A percentile compares a stretch with the other conserved stretches of the same genome.
These are phyloP conservation scores for Nemopilema nomurai DNA, from an alignment of 30 jellyfish, hydroid and myxozoan genomes.

Conservation along the genomic window DNA sequence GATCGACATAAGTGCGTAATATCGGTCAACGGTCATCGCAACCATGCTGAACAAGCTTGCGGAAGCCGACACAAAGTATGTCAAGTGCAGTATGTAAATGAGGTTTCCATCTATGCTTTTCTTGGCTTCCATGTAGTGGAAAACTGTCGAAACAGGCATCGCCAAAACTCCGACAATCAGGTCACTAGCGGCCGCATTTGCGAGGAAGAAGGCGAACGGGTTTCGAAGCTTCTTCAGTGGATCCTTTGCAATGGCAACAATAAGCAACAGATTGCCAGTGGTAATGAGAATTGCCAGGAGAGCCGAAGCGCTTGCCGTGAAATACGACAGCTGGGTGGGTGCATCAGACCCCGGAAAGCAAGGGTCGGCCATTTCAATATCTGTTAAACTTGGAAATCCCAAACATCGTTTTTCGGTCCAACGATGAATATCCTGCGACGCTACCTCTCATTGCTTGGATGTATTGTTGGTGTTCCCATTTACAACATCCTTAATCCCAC, in stretches of 20 bases:
- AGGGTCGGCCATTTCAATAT: constrained; percentile 19
- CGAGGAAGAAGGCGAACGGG: constrained; percentile 81
- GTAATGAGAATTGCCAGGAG: constrained; percentile 53
- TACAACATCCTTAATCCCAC: too few relatives aligned
- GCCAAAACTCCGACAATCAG: constrained; percentile 72
- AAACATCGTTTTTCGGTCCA: not conserved
- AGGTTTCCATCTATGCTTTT: constrained; percentile 15
- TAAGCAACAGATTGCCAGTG: constrained; percentile 58
- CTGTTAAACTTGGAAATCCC: not conserved
- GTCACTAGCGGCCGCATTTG: constrained; percentile 82
- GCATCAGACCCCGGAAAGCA: constrained; percentile 70
- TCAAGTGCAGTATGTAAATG: constrained; percentile 52
- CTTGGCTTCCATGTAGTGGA: constrained; percentile 71
- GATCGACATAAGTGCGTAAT: constrained; percentile 68
- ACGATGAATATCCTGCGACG: too few relatives aligned
- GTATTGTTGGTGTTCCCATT: too few relatives aligned
- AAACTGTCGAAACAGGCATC: constrained; percentile 75
- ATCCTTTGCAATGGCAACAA: constrained; percentile 70
- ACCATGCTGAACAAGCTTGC: constrained; percentile 82
- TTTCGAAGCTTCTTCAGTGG: constrained; percentile 83
- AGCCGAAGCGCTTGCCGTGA: constrained; percentile 55
- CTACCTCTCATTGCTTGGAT: too few relatives aligned
- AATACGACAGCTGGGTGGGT: constrained; percentile 77
- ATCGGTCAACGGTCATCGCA: constrained; percentile 86
- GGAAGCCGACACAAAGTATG: constrained; percentile 77